A percentile compares a stretch with the other conserved stretches of the same genome.
Evolutionary conservation across 2,113 vertebrate genomes (phyloP).

Genomic region (Paracyprichromis sp.): DNA sequence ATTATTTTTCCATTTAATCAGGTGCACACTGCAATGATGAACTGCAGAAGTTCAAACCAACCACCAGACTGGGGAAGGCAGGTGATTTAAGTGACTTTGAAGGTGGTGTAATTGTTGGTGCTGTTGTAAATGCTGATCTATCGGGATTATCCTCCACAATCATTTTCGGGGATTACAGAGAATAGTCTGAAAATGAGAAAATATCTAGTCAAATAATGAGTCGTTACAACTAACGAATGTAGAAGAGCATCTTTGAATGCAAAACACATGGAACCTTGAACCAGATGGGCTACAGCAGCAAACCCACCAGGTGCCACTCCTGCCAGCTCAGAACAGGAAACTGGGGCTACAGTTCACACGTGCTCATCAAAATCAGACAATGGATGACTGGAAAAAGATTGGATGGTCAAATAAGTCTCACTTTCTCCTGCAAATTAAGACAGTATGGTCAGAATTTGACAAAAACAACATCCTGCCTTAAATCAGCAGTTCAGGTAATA

Average conservation of each 20-base stretch:
- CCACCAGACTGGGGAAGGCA: neutral
- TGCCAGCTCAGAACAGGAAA: neutral
- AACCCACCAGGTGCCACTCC: neutral
- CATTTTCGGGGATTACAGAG: neutral
- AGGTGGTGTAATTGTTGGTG: neutral
- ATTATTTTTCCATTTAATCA: neutral
- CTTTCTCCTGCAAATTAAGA: neutral
- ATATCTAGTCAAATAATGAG: neutral
- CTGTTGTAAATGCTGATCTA: neutral
- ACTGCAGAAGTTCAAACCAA: neutral
- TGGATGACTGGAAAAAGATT: rapidly evolving
- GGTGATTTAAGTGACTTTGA: neutral
- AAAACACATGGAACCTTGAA: rapidly evolving
- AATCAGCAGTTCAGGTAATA: rapidly evolving
- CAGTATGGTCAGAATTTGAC: neutral
- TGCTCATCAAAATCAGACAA: neutral
- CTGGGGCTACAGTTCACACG: rapidly evolving
- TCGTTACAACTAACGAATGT: neutral
- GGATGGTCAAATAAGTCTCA: neutral
- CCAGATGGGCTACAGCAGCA: neutral
- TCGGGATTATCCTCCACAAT: neutral
- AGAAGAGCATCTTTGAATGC: neutral
- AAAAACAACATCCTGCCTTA: neutral
- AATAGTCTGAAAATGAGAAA: neutral
- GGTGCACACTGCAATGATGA: neutral